Base-by-base conservation (phyloP, 2,888 invertebrate genomes). In the Drosophila infuscata region DNA sequence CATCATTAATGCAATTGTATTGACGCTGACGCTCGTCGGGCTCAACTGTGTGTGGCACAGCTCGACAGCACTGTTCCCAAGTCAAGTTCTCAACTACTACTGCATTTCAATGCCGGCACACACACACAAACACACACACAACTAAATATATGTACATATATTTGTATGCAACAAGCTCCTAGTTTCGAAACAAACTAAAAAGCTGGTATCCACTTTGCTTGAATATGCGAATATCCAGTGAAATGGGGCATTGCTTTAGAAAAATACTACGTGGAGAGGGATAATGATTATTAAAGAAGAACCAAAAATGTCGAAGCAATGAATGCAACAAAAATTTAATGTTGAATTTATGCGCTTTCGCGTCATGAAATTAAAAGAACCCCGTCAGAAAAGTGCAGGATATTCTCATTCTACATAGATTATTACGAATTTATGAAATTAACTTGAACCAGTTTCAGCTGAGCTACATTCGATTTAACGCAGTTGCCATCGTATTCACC, bases 1-100 rank as follows among this genome's bases (percentile, higher is more conserved):
- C 87, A 83, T 83, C 87, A 89, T 89, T 85, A 85, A 83, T 85
- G 83, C 83, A 82, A 76, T 80, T 80, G 80, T 81, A 61, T 61
- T 80, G 78, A 54, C 62, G 70, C 65, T 59, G 67, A 54, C 4
- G 52, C 32, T 36, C n/a, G 25, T 69, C 53, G 64, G 49, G 64
- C 68, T 59, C 53, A 75, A 74, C 69, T 64, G 81, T 82, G 61
- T 63, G 59, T 63, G 53, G 57, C 60, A 54, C 62, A 60, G 62
- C 7, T 7, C 25, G 57, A 57, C 62, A 57, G 59, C 68, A 49
- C 63, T 68, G 68, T 53, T 33, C 58, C 54, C 67, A 77, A 78
- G 74, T 80, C 81, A 70, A 72, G 67, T 70, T 78, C 64, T 33
- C 61, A 77, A 69, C 77, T 15, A 46, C 67, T 60, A n/a, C 70